These are phyloP conservation scores for Xiphorhynchus erythropygius DNA, from an alignment of 2,797 vertebrate species.

Conservation along the genomic window DNA sequence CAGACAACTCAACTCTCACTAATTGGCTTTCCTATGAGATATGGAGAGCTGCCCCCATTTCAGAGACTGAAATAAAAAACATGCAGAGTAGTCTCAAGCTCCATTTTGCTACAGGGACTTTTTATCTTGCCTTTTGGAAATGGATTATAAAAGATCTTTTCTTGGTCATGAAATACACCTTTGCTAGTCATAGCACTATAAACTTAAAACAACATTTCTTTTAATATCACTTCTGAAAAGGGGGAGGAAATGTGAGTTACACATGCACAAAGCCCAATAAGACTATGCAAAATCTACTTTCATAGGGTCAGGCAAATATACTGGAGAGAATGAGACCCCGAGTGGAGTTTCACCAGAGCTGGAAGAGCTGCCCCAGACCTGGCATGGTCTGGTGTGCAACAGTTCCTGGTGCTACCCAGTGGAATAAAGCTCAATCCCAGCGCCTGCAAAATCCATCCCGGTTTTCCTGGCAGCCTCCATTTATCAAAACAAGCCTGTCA, in stretches of 20 bases:
- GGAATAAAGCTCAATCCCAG: slow-evolving; percentile 30
- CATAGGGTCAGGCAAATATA: fast-evolving
- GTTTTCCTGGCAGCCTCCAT: slow-evolving; percentile 89
- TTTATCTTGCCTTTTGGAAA: not conserved
- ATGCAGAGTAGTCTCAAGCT: not conserved
- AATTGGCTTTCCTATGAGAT: slow-evolving; percentile 46
- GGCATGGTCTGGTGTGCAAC: not conserved
- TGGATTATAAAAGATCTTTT: not conserved
- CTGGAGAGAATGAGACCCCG: fast-evolving
- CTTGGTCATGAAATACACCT: not conserved
- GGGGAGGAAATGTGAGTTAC: fast-evolving
- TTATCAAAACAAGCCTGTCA: slow-evolving; percentile 95
- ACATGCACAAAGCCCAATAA: not conserved
- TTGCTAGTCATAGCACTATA: not conserved
- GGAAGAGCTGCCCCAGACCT: not conserved
- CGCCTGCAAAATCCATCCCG: slow-evolving; percentile 84
- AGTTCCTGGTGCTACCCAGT: not conserved
- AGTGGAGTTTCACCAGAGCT: fast-evolving
- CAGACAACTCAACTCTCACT: slow-evolving; percentile 28
- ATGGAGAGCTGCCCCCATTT: slow-evolving; percentile 38
- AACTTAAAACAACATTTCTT: not conserved
- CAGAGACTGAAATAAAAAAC: not conserved
- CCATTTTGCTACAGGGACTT: not conserved
- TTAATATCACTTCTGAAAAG: not conserved
- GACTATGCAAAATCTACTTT: not conserved